These are phyloP conservation scores for Hyppa rectilinea DNA, from an alignment of 2,888 invertebrate species.

Conservation along the genomic window DNA sequence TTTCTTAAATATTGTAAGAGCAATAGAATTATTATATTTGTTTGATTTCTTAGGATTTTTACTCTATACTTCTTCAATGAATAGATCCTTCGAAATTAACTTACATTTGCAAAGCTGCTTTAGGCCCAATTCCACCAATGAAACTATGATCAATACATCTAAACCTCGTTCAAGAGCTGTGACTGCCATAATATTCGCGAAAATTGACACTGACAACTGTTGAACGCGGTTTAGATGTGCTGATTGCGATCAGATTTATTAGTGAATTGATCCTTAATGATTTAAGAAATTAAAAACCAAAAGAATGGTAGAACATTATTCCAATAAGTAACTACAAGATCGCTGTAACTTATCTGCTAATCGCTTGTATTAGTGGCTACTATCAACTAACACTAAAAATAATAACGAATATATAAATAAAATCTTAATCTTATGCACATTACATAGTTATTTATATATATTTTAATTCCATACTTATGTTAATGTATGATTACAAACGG, in stretches of 20 bases:
- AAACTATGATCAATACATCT: no score
- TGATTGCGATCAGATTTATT: no score
- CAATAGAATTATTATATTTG: not conserved
- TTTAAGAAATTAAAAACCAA: no score
- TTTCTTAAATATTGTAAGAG: not conserved
- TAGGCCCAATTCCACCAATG: no score
- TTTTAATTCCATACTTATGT: constrained; percentile 57
- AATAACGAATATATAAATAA: not conserved
- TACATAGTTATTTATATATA: constrained; percentile 23
- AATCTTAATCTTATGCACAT: not conserved
- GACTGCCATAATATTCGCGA: no score
- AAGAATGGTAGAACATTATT: not conserved
- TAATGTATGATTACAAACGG: constrained; percentile 61
- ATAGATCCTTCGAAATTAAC: not conserved
- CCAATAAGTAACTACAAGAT: no score
- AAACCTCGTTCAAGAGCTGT: no score
- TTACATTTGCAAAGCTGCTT: no score
- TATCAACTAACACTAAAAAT: not conserved
- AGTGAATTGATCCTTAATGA: no score
- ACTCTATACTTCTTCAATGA: not conserved
- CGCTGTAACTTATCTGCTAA: not conserved
- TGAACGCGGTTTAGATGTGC: no score
- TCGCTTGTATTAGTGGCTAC: no score
- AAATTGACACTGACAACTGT: no score
- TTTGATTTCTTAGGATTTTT: not conserved